Percentiles rank a stretch among this genome's conserved stretches.
phyloP scores from a whole-genome alignment of 2,113 vertebrate genomes.

The Tachysurus fulvidraco region DNA sequence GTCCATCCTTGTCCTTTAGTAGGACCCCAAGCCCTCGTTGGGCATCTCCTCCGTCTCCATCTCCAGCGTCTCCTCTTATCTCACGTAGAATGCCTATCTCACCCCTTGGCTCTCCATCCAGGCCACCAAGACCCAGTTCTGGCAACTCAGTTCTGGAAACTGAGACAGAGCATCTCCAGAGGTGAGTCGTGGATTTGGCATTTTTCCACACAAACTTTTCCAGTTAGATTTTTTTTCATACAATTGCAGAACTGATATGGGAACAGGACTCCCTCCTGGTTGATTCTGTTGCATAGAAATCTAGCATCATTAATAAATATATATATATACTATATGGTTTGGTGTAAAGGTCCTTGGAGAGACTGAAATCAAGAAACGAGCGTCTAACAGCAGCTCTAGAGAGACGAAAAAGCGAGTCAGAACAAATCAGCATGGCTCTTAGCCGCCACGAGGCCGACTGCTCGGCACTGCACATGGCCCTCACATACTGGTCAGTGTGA shows the following conservation, averaged over 20 bases:
- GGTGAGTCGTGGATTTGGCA: conserved; percentile 57
- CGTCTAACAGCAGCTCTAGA: conserved; percentile 77
- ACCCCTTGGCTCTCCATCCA: conserved; percentile 57
- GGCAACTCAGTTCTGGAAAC: conserved; percentile 57
- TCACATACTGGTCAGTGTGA: conserved; percentile 78
- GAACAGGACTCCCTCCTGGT: neutral
- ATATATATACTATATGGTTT: neutral
- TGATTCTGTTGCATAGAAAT: neutral
- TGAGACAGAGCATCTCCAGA: conserved; percentile 71
- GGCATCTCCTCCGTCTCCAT: conserved; percentile 67
- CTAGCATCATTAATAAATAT: neutral
- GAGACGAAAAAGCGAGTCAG: conserved; percentile 75
- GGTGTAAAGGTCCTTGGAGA: conserved; percentile 74
- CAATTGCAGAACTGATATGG: neutral
- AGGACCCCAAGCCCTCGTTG: conserved; percentile 65
- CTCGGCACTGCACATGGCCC: conserved; percentile 79
- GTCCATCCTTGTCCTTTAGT: conserved; percentile 47
- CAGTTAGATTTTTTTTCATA: neutral
- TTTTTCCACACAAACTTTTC: neutral
- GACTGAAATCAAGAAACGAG: conserved; percentile 80
- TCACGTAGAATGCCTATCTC: conserved; percentile 59
- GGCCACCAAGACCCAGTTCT: conserved; percentile 49
- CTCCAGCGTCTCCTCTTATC: conserved; percentile 71
- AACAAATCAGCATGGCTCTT: conserved; percentile 77
- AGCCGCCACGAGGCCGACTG: conserved; percentile 76